These are phyloP conservation scores for Volucella zonaria DNA, from an alignment of 2,888 invertebrate genomes.

Conservation along the genomic window DNA sequence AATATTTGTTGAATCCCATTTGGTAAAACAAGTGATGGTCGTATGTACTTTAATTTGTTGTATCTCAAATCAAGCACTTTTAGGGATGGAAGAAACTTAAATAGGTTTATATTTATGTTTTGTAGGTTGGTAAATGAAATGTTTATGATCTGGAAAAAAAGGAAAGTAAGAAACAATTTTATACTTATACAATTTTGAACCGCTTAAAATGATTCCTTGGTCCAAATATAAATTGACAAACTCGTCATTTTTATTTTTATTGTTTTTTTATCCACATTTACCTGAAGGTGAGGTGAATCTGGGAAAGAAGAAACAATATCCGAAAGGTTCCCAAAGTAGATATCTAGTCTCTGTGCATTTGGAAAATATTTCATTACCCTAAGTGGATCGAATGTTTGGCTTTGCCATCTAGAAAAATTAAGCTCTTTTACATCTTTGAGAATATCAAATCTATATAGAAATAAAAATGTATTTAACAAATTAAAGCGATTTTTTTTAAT, in stretches of 20 bases:
- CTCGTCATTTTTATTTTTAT: too few relatives aligned
- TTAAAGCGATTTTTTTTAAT: background rate
- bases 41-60: slow-evolving; percentile 81
- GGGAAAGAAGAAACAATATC: slow-evolving; percentile 80
- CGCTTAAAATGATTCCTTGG: too few relatives aligned
- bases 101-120: slow-evolving; percentile 78
- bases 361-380: slow-evolving; percentile 78
- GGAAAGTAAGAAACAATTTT: background rate
- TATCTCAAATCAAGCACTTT: slow-evolving; percentile 80
- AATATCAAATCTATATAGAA: slow-evolving; percentile 23
- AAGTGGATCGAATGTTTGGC: slow-evolving; percentile 78
- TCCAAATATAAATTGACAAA: too few relatives aligned
- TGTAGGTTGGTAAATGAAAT: slow-evolving; percentile 82
- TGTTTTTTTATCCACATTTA: slow-evolving; percentile 49
- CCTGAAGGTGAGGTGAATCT: slow-evolving; percentile 79
- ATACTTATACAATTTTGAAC: too few relatives aligned
- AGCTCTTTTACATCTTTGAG: slow-evolving; percentile 67
- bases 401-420: slow-evolving; percentile 80
- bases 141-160: slow-evolving; percentile 78
- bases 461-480: background rate
- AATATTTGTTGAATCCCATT: slow-evolving; percentile 78
- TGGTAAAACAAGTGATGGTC: slow-evolving; percentile 79
- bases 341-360: slow-evolving; percentile 78
- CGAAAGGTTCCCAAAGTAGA: slow-evolving; percentile 80
- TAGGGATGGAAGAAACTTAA: slow-evolving; percentile 78